Conservation (phyloP, 1,140 invertebrate species). For the Diploscapter pachys region DNA sequence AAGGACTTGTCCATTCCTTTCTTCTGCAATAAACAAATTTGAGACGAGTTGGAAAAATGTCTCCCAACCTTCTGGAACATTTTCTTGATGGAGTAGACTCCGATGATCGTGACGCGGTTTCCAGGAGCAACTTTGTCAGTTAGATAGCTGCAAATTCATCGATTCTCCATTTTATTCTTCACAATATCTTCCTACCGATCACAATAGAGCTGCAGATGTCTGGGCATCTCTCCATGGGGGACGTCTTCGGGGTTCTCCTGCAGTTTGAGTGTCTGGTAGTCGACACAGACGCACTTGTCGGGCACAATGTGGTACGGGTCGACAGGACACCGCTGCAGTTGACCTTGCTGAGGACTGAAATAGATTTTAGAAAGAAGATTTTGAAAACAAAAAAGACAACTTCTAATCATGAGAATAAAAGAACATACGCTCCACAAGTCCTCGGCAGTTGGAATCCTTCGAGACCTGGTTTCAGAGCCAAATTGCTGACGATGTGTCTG, state of each 20-base stretch:
- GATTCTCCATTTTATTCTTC: not conserved
- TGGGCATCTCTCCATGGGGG: slow-evolving; percentile 95
- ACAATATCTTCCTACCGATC: slow-evolving; percentile 68
- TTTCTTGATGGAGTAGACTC: slow-evolving; percentile 96
- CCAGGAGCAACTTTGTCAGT: slow-evolving; percentile 94
- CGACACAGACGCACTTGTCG: slow-evolving; percentile 93
- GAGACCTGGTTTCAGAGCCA: slow-evolving; percentile 85
- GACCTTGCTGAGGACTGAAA: slow-evolving; percentile 76
- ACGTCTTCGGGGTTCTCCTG: slow-evolving; percentile 94
- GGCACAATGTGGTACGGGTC: slow-evolving; percentile 97
- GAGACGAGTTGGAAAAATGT: not conserved
- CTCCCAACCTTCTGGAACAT: slow-evolving; percentile 60
- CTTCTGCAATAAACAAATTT: slow-evolving; percentile 59
- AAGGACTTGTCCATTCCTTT: slow-evolving; percentile 71
- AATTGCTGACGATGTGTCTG: slow-evolving; percentile 79
- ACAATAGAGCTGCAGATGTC: slow-evolving; percentile 89
- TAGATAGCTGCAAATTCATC: slow-evolving; percentile 64
- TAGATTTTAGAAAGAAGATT: too few relatives aligned
- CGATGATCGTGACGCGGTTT: slow-evolving; percentile 85
- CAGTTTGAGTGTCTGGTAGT: slow-evolving; percentile 81
- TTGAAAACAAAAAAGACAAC: not conserved
- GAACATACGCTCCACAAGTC: slow-evolving; percentile 78
- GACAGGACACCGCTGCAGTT: slow-evolving; percentile 80
- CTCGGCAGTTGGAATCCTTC: slow-evolving; percentile 94
- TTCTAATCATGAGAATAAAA: not conserved